Evolutionary conservation across 2,888 invertebrate species (phyloP).

Genomic region (Pherbina coryleti): DNA sequence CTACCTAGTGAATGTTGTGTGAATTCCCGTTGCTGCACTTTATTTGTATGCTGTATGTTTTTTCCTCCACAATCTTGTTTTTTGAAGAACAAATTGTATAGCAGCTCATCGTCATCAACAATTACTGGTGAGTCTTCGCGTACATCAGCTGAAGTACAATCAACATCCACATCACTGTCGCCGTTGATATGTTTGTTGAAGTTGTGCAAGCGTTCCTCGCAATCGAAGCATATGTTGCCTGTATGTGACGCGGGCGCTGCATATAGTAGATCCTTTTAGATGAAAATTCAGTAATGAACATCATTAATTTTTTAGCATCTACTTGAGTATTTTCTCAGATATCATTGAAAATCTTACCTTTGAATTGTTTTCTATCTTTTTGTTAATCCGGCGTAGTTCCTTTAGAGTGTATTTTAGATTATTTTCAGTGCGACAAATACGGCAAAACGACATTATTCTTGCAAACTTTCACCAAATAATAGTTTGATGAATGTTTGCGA

Average conservation of each 20-base stretch:
- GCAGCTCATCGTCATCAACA: constrained; percentile 52
- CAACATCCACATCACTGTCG: constrained; percentile 35
- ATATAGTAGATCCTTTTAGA: constrained; percentile 39
- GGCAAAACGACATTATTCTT: constrained; percentile 48
- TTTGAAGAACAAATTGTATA: constrained; percentile 42
- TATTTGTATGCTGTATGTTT: not conserved
- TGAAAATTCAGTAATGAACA: not conserved
- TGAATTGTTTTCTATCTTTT: constrained; percentile 40
- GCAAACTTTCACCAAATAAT: not conserved
- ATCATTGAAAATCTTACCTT: constrained; percentile 22
- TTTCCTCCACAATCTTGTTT: constrained; percentile 15
- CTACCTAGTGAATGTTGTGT: constrained; percentile 31
- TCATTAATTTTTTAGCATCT: not conserved
- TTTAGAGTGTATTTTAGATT: constrained; percentile 52
- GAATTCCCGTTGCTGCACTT: constrained; percentile 27
- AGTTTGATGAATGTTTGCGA: constrained; percentile 4
- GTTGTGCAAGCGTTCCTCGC: constrained; percentile 51
- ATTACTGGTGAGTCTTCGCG: constrained; percentile 48
- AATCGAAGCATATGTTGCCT: constrained; percentile 51
- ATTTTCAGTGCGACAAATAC: constrained; percentile 51
- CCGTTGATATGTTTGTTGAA: constrained; percentile 47
- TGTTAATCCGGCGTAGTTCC: constrained; percentile 47
- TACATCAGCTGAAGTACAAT: constrained; percentile 19
- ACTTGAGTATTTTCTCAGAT: not conserved
- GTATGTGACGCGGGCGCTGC: constrained; percentile 27